Conservation (phyloP, 2,113 vertebrate species). For the Formicarius rufipectus region DNA sequence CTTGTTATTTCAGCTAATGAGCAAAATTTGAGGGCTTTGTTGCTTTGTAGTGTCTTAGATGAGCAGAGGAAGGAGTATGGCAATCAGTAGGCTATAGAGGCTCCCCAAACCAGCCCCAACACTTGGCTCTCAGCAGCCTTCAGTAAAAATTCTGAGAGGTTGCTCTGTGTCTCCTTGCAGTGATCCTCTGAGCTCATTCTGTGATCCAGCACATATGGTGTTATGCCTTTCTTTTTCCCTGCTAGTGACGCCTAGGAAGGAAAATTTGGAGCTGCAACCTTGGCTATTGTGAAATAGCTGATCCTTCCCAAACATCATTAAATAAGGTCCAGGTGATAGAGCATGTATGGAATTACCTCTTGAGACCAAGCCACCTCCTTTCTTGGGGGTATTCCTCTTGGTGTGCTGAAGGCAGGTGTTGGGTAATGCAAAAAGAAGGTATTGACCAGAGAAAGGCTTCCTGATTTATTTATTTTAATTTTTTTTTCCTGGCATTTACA, state of each 20-base stretch:
- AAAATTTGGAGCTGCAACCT: slow-evolving; percentile 18
- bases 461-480: neutral
- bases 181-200: slow-evolving; percentile 35
- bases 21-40: neutral
- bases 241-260: neutral
- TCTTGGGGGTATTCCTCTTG: neutral
- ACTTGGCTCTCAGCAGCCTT: neutral
- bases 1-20: neutral
- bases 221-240: neutral
- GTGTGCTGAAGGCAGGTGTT: neutral
- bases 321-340: slow-evolving; percentile 42
- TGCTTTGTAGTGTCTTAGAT: neutral
- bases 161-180: slow-evolving; percentile 1
- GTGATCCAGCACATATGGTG: slow-evolving; percentile 23
- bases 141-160: neutral
- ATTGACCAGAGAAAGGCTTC: neutral
- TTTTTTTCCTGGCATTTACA: neutral
- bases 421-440: neutral
- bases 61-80: neutral
- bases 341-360: neutral
- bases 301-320: slow-evolving; percentile 32
- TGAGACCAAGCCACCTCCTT: neutral
- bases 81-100: neutral
- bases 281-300: slow-evolving; percentile 9
- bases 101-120: neutral